Percentiles rank a stretch among this genome's conserved stretches.
phyloP scores from a whole-genome alignment of 2,113 vertebrate species.

The Cyanoderma ruficeps region DNA sequence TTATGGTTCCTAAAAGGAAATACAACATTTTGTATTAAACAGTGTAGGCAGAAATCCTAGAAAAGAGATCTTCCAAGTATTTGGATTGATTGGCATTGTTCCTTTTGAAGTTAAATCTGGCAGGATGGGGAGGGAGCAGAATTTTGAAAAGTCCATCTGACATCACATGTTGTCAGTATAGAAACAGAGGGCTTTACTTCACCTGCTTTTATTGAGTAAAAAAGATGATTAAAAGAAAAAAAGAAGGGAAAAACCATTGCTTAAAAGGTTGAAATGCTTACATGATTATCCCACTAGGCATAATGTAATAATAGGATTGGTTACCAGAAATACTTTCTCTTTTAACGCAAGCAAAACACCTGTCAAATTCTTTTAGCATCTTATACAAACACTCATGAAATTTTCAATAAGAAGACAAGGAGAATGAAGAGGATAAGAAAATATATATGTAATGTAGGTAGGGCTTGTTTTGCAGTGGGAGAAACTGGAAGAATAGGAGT shows the following conservation, averaged over 20 bases:
- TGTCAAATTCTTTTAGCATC: neutral
- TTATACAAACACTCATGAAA: neutral
- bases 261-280: neutral
- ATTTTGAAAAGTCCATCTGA: neutral
- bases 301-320: neutral
- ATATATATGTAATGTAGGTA: neutral
- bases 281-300: neutral
- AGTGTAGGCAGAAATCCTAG: neutral
- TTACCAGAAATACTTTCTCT: neutral
- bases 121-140: neutral
- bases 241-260: rapidly evolving
- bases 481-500: neutral
- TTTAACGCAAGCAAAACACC: neutral
- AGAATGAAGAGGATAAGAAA: neutral
- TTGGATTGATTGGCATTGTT: neutral
- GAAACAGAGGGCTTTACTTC: neutral
- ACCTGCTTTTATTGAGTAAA: neutral
- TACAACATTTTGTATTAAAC: neutral
- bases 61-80: neutral
- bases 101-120: neutral
- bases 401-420: neutral
- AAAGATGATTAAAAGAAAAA: neutral
- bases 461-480: neutral
- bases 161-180: neutral
- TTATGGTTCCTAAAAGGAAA: neutral